phyloP scores from a whole-genome alignment of 2,797 vertebrate genomes.

The Neoniphon sammara region DNA sequence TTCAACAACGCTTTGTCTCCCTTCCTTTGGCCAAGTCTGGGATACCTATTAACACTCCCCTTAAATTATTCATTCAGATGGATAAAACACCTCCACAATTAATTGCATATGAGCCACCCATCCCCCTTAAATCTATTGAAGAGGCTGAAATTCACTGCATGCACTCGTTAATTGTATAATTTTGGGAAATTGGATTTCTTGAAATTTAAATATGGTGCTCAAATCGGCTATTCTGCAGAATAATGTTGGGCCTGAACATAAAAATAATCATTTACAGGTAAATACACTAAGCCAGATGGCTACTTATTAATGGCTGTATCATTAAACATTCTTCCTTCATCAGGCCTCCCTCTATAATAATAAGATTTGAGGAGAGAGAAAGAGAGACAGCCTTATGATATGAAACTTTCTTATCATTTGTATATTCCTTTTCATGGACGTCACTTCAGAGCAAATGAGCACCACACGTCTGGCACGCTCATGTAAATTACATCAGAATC shows the following conservation, averaged over 20 bases:
- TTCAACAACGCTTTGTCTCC: slow-evolving; percentile 83
- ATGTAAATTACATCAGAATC: slow-evolving; percentile 81
- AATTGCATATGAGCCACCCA: slow-evolving; percentile 81
- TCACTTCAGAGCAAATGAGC: slow-evolving; percentile 78
- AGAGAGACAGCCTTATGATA: slow-evolving; percentile 63
- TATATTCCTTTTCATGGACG: slow-evolving; percentile 83
- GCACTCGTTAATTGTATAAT: slow-evolving; percentile 69
- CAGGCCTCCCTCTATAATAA: slow-evolving; percentile 46
- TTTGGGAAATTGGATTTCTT: slow-evolving; percentile 52
- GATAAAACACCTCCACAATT: slow-evolving; percentile 88
- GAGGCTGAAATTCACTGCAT: slow-evolving; percentile 66
- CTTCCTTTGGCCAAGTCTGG: slow-evolving; percentile 79
- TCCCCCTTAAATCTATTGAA: slow-evolving; percentile 73
- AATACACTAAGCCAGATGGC: slow-evolving; percentile 56
- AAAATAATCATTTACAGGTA: slow-evolving; percentile 68
- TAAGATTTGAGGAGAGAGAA: slow-evolving; percentile 47
- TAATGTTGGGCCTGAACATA: slow-evolving; percentile 16
- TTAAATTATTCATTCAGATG: slow-evolving; percentile 89
- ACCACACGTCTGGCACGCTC: slow-evolving; percentile 65
- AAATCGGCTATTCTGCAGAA: background rate
- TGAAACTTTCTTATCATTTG: slow-evolving; percentile 73
- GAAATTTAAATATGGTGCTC: slow-evolving; percentile 49
- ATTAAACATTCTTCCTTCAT: slow-evolving; percentile 63
- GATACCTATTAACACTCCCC: slow-evolving; percentile 85
- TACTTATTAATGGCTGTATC: slow-evolving; percentile 53